Percentiles rank a stretch among this genome's conserved stretches.
phyloP scores from a whole-genome alignment of 2,113 vertebrate species.

The Pachyramphus minor region DNA sequence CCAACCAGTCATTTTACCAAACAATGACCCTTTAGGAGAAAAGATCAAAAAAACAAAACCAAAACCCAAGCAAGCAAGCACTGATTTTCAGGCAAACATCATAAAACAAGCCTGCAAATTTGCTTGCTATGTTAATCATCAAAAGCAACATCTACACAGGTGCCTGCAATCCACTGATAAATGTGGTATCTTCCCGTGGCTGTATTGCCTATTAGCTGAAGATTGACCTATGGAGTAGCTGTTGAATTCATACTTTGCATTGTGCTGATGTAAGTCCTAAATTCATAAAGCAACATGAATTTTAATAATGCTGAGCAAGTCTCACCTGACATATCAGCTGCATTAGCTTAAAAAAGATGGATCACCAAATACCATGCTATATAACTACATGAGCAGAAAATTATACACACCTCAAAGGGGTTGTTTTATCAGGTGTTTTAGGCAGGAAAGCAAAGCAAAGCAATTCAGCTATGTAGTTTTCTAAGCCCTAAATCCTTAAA shows the following conservation, averaged over 20 bases:
- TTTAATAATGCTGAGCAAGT: slow-evolving; percentile 18
- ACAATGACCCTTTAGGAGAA: not conserved
- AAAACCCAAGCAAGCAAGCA: not conserved
- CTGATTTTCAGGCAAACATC: not conserved
- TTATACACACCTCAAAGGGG: not conserved
- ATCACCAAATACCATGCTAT: not conserved
- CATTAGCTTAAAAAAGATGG: not conserved
- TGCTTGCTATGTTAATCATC: not conserved
- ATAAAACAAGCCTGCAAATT: not conserved
- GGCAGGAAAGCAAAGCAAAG: not conserved
- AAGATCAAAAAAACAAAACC: not conserved
- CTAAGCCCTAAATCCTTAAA: not conserved
- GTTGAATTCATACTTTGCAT: not conserved
- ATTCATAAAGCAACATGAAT: not conserved
- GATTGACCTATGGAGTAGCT: not conserved
- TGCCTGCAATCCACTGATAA: not conserved
- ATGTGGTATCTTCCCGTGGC: not conserved
- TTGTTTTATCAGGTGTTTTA: not conserved
- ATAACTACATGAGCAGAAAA: not conserved
- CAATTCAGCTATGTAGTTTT: not conserved
- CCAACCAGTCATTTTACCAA: not conserved
- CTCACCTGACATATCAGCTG: not conserved
- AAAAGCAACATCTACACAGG: not conserved
- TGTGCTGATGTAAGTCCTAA: not conserved
- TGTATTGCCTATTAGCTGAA: not conserved